phyloP scores from a whole-genome alignment of 2,113 vertebrate genomes.

The Trematomus loennbergii region DNA sequence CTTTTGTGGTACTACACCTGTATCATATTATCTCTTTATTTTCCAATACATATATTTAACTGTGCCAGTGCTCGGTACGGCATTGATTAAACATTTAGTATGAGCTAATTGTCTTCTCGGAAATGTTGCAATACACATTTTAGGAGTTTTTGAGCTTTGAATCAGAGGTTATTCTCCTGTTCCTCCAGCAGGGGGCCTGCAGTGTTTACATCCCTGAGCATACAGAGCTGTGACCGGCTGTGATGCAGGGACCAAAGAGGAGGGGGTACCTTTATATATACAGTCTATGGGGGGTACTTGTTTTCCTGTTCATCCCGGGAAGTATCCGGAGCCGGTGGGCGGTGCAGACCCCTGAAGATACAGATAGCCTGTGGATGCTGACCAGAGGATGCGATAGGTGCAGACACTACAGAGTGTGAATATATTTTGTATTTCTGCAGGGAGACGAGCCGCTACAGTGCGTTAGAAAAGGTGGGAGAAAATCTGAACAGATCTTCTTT shows the following conservation, averaged over 20 bases:
- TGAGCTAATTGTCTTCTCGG: not conserved
- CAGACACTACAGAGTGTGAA: not conserved
- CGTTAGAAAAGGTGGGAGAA: not conserved
- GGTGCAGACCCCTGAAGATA: conserved; percentile 33
- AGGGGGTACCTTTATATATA: no score
- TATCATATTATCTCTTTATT: not conserved
- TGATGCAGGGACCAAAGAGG: not conserved
- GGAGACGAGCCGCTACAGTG: not conserved
- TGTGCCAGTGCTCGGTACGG: not conserved
- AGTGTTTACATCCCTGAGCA: not conserved
- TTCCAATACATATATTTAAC: not conserved
- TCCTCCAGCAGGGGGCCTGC: conserved; percentile 43
- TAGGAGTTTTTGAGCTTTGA: not conserved
- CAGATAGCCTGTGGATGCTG: conserved; percentile 35
- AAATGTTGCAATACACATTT: not conserved
- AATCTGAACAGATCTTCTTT: conserved; percentile 44
- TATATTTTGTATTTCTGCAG: not conserved
- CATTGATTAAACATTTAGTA: not conserved
- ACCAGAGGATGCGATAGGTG: conserved; percentile 27
- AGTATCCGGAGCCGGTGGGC: conserved; percentile 33
- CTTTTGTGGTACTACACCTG: not conserved
- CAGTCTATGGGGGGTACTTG: not conserved
- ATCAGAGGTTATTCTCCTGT: not conserved
- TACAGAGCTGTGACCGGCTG: conserved; percentile 10
- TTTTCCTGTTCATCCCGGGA: not conserved